phyloP scores from a whole-genome alignment of 2,888 invertebrate species.

The Drosophila atripex region DNA sequence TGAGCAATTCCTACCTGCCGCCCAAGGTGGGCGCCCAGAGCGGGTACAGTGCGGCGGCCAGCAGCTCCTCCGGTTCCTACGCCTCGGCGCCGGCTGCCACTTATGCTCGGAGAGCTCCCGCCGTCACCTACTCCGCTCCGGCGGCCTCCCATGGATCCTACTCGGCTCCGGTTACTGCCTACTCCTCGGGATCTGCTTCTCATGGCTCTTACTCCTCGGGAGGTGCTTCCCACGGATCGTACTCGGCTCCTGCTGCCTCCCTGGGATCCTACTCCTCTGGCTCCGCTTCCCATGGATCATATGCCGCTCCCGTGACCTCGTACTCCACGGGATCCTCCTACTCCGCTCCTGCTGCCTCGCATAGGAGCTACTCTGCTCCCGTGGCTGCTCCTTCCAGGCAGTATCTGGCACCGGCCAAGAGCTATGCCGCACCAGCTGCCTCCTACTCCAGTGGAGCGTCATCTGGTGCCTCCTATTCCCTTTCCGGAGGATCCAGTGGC shows the following conservation, averaged over 20 bases:
- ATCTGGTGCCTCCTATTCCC: conserved; percentile 19
- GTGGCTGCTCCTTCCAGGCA: conserved; percentile 40
- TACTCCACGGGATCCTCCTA: conserved; percentile 4
- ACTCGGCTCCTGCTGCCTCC: conserved; percentile 28
- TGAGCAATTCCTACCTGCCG: conserved; percentile 65
- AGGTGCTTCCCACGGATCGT: conserved; percentile 22
- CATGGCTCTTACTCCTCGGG: conserved; percentile 31
- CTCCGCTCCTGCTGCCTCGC: conserved; percentile 48
- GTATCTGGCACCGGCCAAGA: conserved; percentile 34
- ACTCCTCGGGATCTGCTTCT: background rate
- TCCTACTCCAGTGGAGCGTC: conserved; percentile 22
- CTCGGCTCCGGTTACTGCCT: conserved; percentile 7
- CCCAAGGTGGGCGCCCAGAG: conserved; percentile 57
- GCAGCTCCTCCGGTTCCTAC: conserved; percentile 33
- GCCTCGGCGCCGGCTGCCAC: conserved; percentile 34
- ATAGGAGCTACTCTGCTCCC: conserved; percentile 24
- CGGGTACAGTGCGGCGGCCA: conserved; percentile 53
- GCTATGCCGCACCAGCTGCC: conserved; percentile 18
- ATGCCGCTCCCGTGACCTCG: conserved; percentile 13
- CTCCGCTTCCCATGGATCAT: conserved; percentile 9
- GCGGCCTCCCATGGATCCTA: conserved; percentile 13
- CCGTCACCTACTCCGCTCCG: conserved; percentile 35
- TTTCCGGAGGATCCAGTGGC: conserved; percentile 22
- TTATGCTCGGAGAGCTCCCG: conserved; percentile 14
- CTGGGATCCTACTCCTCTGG: conserved; percentile 34